Evolutionary conservation across 2,888 invertebrate genomes (phyloP), one percentile per base, ranked within the genome.

Genomic region (Crioceris asparagi): DNA sequence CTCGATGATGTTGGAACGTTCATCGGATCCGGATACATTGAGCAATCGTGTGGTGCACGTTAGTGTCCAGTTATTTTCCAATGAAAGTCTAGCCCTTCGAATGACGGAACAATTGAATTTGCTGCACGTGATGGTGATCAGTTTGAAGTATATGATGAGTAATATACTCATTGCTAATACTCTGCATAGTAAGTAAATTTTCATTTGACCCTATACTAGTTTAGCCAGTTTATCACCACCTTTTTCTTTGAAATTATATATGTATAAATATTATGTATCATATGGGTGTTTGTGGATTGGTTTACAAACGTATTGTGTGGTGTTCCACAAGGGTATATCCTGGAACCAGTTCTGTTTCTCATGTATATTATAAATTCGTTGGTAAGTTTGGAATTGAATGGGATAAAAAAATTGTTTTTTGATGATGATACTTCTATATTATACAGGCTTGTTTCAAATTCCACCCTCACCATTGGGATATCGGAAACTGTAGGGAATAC

Each of bases 31-130:
- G 1, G 92, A 93, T 61, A 90, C 86, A 3, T 69, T 96, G 3
- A 91, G 92, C 54, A 94, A 94, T 69, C 77, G 94, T 32, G 92
- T 97, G 1, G 94, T 97, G 1, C 97, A 97, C 66, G 93, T 97
- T 67, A 92, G 91, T 54, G 97, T 97, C 3, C 85, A 97, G 67
- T 69, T 97, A 39, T 94, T 97, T 70, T 90, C 90, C 48, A 96
- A 94, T 64, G 90, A 94, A 62, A 80, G 82, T 35, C 69, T 96
- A 12, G 93, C 96, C 2, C 68, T 85, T 26, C 77, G 84, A 56
- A 93, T 96, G 84, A 88, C 90, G 4, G 83, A 90, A 54, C 83
- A 92, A 52, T 72, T 90, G 37, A 84, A 87, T 53, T 70, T 97
- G 16, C 71, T 97, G 6, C 88, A 92, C 62, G 88, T 93, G 23